Evolutionary conservation across 2,113 vertebrate genomes (phyloP).

Genomic region (Ancistrus triradiatus): DNA sequence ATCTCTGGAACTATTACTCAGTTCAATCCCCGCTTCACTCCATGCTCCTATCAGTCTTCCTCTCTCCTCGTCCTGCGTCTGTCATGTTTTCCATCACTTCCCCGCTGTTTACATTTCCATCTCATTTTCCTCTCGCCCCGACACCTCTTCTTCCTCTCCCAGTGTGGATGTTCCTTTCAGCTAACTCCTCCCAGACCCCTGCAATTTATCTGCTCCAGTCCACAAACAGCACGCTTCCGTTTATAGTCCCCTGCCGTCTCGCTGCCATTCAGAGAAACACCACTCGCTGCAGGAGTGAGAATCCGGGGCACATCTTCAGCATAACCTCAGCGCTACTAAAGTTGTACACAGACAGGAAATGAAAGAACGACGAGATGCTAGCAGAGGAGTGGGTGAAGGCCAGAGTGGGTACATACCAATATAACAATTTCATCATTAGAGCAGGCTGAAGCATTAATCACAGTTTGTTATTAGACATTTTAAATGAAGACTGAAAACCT

Average conservation of each 20-base stretch:
- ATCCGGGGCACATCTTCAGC: constrained; percentile 57
- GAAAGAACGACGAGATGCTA: background rate
- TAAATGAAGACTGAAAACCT: no score
- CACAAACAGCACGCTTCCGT: constrained; percentile 1
- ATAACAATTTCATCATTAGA: no score
- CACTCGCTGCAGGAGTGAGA: constrained; percentile 45
- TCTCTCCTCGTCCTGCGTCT: background rate
- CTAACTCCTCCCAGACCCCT: background rate
- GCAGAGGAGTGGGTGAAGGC: background rate
- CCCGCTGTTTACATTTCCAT: constrained; percentile 19
- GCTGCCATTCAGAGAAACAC: constrained; percentile 20
- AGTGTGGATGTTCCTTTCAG: background rate
- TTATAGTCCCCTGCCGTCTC: constrained; percentile 5
- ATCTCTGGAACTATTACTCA: no score
- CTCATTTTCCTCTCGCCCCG: background rate
- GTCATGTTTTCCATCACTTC: constrained; percentile 1
- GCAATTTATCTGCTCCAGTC: background rate
- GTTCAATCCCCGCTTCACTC: background rate
- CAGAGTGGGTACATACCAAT: background rate
- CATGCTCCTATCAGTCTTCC: background rate
- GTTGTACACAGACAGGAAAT: constrained; percentile 53
- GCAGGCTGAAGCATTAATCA: background rate
- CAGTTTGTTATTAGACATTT: background rate
- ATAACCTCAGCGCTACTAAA: constrained; percentile 68
- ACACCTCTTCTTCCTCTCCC: background rate